A percentile compares a stretch with the other conserved stretches of the same genome.
Conservation (phyloP, 2,888 invertebrate species). For the Leptinotarsa peninsularis region DNA sequence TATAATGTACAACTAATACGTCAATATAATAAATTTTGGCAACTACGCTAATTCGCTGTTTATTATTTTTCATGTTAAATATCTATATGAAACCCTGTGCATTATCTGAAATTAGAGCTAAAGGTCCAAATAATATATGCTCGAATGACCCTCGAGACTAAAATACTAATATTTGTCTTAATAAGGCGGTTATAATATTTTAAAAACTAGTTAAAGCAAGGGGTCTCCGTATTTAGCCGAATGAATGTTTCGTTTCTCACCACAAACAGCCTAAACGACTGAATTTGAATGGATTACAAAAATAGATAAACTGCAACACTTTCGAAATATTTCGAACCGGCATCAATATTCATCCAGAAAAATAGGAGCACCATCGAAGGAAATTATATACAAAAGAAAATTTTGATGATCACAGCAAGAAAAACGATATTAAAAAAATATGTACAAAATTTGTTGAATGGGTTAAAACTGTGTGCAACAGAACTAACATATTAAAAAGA, state of each 20-base stretch:
- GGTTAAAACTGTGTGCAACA: slow-evolving; percentile 41
- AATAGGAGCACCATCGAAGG: slow-evolving; percentile 28
- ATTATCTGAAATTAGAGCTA: slow-evolving; percentile 54
- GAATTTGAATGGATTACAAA: not conserved
- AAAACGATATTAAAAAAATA: slow-evolving; percentile 52
- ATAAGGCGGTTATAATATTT: slow-evolving; percentile 54
- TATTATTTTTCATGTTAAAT: slow-evolving; percentile 51
- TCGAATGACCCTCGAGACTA: slow-evolving; percentile 43
- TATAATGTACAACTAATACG: slow-evolving; percentile 47
- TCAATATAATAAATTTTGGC: slow-evolving; percentile 49
- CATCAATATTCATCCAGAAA: slow-evolving; percentile 17
- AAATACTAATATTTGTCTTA: slow-evolving; percentile 56
- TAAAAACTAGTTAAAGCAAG: slow-evolving; percentile 47
- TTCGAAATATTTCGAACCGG: not conserved
- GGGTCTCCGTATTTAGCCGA: slow-evolving; percentile 35
- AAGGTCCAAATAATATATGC: slow-evolving; percentile 44
- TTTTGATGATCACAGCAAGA: slow-evolving; percentile 55
- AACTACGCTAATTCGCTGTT: slow-evolving; percentile 62
- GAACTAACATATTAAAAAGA: slow-evolving; percentile 42
- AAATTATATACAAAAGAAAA: slow-evolving; percentile 52
- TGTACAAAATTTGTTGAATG: slow-evolving; percentile 51
- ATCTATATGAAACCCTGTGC: slow-evolving; percentile 61
- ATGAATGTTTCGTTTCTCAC: slow-evolving; percentile 19
- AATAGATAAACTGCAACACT: not conserved
- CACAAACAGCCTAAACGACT: not conserved